These are phyloP conservation scores for Sphaerophoria taeniata DNA, from an alignment of 2,888 invertebrate species.

Conservation along the genomic window DNA sequence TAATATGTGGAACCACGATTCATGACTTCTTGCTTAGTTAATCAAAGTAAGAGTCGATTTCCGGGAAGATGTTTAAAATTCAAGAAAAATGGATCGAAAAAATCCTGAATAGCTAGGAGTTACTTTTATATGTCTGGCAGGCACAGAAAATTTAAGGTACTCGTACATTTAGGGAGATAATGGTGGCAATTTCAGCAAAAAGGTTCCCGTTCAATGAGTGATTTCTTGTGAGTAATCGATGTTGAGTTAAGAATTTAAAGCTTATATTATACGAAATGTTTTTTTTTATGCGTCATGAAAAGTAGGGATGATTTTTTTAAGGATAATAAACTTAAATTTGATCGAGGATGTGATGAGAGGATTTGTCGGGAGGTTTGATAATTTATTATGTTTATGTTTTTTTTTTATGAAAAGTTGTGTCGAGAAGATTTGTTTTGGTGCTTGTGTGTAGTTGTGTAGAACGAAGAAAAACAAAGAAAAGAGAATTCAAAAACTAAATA, in stretches of 20 bases:
- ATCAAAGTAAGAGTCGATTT: constrained; percentile 30
- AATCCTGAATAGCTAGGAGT: background rate
- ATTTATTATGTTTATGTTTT: background rate
- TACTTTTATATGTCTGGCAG: background rate
- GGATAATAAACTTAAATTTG: constrained; percentile 26
- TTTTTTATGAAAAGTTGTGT: background rate
- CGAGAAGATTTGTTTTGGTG: background rate
- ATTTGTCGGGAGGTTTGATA: background rate
- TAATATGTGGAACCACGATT: constrained; percentile 26
- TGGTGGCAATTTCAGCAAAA: constrained; percentile 32
- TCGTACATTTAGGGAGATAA: background rate
- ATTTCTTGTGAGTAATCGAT: constrained; percentile 23
- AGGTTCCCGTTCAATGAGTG: constrained; percentile 36
- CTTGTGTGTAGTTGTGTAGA: background rate
- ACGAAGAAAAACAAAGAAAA: too few species aligned
- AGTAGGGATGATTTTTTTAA: background rate
- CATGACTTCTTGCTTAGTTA: constrained; percentile 40
- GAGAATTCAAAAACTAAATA: too few species aligned
- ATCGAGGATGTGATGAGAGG: constrained; percentile 17
- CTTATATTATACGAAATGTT: constrained; percentile 24
- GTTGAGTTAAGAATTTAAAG: constrained; percentile 7
- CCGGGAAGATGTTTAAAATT: constrained; percentile 29
- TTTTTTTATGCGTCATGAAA: constrained; percentile 30
- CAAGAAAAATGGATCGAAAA: constrained; percentile 9
- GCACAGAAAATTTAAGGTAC: background rate